These are phyloP conservation scores for honey bee (Apis mellifera) DNA, from an alignment of 1,140 invertebrate genomes.

Conservation along the genomic window Amel_HAv3.1 CM009943.2:8931001-8931500, in stretches of 20 bases:
- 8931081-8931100: too few relatives aligned
- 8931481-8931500: too few relatives aligned
- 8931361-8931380: background rate
- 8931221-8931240: background rate
- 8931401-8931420: slow-evolving; percentile 45
- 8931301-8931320: background rate
- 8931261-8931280: slow-evolving; percentile 29
- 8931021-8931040: too few relatives aligned
- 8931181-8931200: background rate
- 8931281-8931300: slow-evolving; percentile 51
- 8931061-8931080: background rate
- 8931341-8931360: background rate
- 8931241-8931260: slow-evolving; percentile 41
- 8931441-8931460: slow-evolving; percentile 27
- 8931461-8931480: background rate
- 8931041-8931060: too few relatives aligned
- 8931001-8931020: too few relatives aligned
- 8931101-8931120: background rate
- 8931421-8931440: slow-evolving; percentile 40
- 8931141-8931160: background rate
- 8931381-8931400: slow-evolving; percentile 25
- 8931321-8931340: background rate
- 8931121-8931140: background rate
- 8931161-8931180: background rate
- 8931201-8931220: slow-evolving; percentile 7